These are phyloP conservation scores for Arenaria interpres DNA, from an alignment of 2,113 vertebrate genomes.

Conservation along the genomic window DNA sequence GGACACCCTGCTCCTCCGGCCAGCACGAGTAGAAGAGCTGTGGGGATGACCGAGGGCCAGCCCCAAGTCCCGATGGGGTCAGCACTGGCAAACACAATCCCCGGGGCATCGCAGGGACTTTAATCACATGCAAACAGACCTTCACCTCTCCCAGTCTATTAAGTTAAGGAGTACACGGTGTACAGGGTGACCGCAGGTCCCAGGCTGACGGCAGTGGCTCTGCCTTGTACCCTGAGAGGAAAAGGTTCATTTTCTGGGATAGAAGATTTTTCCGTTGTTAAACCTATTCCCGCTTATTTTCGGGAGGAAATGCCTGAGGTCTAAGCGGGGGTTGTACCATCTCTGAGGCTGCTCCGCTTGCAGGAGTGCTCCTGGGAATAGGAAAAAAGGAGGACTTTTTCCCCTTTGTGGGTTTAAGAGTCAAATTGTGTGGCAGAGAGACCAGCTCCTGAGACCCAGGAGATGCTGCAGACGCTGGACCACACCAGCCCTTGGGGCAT, in stretches of 20 bases:
- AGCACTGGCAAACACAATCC: background rate
- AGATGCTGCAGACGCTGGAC: background rate
- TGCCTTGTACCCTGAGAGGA: background rate
- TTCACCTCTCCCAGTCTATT: background rate
- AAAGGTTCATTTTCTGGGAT: background rate
- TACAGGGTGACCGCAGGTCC: background rate
- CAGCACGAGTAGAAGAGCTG: background rate
- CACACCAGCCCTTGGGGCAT: background rate
- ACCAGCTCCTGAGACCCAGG: background rate
- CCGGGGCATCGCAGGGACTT: rapidly evolving
- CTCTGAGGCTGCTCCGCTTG: background rate
- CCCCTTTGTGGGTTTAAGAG: background rate
- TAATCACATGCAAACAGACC: background rate
- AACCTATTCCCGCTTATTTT: background rate
- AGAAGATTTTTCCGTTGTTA: background rate
- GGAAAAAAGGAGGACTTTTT: background rate
- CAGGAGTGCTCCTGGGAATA: background rate
- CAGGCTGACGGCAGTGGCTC: background rate
- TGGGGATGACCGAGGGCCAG: background rate
- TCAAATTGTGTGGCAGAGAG: background rate
- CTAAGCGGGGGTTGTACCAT: background rate
- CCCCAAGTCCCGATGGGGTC: background rate
- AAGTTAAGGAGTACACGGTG: rapidly evolving
- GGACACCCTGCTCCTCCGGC: background rate
- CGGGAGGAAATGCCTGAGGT: background rate